Evolutionary conservation across 1,140 invertebrate species (phyloP).

Genomic region (Halesus radiatus): DNA sequence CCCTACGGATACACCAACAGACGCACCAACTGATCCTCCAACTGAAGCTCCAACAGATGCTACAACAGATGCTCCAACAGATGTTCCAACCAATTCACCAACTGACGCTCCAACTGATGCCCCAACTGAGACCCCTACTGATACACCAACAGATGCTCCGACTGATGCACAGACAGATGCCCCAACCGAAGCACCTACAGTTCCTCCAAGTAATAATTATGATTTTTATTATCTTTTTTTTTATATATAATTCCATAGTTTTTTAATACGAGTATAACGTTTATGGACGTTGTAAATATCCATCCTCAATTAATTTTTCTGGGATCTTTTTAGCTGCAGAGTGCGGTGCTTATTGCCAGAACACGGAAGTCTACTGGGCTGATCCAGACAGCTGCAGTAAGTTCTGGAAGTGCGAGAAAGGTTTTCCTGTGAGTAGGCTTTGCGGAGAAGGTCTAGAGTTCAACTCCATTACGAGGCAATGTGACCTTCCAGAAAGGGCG

Average conservation of each 20-base stretch:
- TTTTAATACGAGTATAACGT: too few relatives aligned
- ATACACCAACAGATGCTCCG: slow-evolving; percentile 1
- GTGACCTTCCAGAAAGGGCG: slow-evolving; percentile 26
- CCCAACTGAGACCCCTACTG: background rate
- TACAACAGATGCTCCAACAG: background rate
- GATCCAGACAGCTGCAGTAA: slow-evolving; percentile 20
- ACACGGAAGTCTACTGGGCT: slow-evolving; percentile 39
- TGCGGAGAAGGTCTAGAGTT: slow-evolving; percentile 30
- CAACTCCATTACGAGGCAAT: background rate
- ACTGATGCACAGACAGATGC: slow-evolving; percentile 4
- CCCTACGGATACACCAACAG: background rate
- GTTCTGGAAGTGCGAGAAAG: slow-evolving; percentile 35
- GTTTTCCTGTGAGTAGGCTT: background rate
- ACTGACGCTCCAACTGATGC: too few relatives aligned
- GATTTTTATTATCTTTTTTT: too few relatives aligned
- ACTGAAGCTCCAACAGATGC: too few relatives aligned
- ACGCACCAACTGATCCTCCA: too few relatives aligned
- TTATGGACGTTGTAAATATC: too few relatives aligned
- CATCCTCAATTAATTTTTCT: too few relatives aligned
- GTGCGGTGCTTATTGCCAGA: background rate
- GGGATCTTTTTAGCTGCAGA: too few relatives aligned
- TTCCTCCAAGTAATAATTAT: background rate
- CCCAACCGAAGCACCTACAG: background rate
- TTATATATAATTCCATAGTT: too few relatives aligned
- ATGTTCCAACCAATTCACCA: background rate